Percentiles rank a stretch among this genome's conserved stretches.
Evolutionary conservation across 2,113 vertebrate species (phyloP).

Genomic region (Microcebus lehilahytsara): DNA sequence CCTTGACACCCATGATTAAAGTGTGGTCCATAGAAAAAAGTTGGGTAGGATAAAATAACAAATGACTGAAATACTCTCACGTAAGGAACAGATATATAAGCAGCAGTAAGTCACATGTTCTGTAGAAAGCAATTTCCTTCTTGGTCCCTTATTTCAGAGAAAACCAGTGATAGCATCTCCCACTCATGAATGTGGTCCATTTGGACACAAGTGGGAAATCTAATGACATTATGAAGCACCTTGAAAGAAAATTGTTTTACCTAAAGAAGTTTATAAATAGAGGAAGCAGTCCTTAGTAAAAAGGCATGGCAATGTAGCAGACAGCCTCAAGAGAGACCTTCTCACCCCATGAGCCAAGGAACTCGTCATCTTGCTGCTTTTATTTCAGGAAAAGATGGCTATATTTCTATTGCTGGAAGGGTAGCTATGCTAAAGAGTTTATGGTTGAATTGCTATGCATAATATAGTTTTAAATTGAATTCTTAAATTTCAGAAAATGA

Average conservation of each 20-base stretch:
- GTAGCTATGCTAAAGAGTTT: background rate
- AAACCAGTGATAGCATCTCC: background rate
- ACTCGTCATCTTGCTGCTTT: background rate
- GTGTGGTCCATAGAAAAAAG: background rate
- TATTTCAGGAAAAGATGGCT: slow-evolving; percentile 15
- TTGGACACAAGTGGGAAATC: background rate
- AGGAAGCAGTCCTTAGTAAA: background rate
- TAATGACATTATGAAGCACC: background rate
- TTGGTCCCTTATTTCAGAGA: background rate
- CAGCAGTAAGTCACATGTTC: background rate
- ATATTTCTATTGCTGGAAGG: background rate
- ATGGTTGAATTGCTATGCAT: background rate
- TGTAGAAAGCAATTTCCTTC: background rate
- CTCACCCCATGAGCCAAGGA: background rate
- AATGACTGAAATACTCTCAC: background rate
- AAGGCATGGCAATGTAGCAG: background rate
- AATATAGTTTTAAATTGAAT: background rate
- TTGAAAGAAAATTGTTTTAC: slow-evolving; percentile 37
- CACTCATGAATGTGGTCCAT: background rate
- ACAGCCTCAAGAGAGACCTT: background rate
- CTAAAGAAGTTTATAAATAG: slow-evolving; percentile 37
- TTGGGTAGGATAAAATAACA: background rate
- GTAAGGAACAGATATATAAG: background rate
- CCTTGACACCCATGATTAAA: background rate
- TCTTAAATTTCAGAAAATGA: slow-evolving; percentile 13